Percentiles rank a stretch among this genome's conserved stretches.
phyloP scores from a whole-genome alignment of 2,113 vertebrate genomes.

The Thryonomys swinderianus region DNA sequence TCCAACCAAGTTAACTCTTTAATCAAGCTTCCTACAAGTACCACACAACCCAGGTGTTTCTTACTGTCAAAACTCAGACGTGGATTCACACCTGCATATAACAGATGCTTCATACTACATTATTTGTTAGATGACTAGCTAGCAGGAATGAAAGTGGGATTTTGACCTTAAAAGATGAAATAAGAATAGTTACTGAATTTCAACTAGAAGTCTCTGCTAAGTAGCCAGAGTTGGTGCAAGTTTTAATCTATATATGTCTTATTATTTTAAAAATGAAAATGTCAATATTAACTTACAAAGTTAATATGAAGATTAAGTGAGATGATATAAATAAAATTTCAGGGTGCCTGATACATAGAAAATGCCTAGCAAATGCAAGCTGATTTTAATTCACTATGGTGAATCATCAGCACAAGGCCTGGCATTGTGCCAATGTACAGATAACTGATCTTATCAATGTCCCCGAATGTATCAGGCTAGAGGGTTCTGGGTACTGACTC shows the following conservation, averaged over 20 bases:
- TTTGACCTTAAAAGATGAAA: constrained; percentile 3
- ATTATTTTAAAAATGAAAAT: constrained; percentile 45
- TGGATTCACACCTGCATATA: not conserved
- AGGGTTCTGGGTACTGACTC: constrained; percentile 68
- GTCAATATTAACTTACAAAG: constrained; percentile 11
- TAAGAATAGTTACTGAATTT: not conserved
- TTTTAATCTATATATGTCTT: constrained; percentile 24
- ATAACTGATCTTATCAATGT: constrained; percentile 71
- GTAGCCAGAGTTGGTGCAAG: not conserved
- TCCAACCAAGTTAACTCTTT: not conserved
- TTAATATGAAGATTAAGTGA: constrained; percentile 52
- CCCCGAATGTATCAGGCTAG: constrained; percentile 51
- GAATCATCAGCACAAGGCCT: constrained; percentile 58
- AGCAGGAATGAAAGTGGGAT: not conserved
- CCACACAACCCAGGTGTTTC: not conserved
- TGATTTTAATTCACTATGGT: constrained; percentile 45
- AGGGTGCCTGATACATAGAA: constrained; percentile 22
- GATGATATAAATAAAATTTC: constrained; percentile 50
- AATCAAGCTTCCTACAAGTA: not conserved
- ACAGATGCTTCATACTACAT: not conserved
- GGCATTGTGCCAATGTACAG: not conserved
- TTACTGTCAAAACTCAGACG: not conserved
- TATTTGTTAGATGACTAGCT: not conserved
- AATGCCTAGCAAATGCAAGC: constrained; percentile 55
- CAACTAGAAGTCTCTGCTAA: not conserved